Percentiles rank a stretch among this genome's conserved stretches.
Conservation (phyloP, 2,888 invertebrate genomes). For the Agonopterix arenella region DNA sequence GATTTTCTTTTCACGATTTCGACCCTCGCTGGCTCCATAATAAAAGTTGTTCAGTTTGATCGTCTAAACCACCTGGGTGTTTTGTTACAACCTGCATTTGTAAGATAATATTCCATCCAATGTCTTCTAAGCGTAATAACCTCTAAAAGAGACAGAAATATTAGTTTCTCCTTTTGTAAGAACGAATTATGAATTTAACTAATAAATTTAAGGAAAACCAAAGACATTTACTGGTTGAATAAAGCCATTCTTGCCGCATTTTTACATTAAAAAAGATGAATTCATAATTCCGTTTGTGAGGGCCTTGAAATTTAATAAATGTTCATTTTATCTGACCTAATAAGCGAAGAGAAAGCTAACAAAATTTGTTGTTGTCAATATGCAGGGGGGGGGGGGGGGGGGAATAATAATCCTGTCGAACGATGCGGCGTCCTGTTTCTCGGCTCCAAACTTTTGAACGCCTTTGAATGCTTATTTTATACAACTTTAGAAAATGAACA, state of each 20-base stretch:
- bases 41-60: no score
- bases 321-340: not conserved
- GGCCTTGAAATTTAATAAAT: not conserved
- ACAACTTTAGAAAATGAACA: not conserved
- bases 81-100: no score
- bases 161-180: conserved; percentile 24
- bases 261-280: not conserved
- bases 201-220: conserved; percentile 30
- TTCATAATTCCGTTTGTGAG: not conserved
- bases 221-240: conserved; percentile 20
- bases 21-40: no score
- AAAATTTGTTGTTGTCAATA: conserved; percentile 24
- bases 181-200: conserved; percentile 28
- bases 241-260: conserved; percentile 5
- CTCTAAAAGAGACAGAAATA: conserved; percentile 8
- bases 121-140: no score
- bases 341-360: not conserved
- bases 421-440: conserved; percentile 24
- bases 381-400: conserved; percentile 23
- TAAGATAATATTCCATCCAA: no score
- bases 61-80: no score
- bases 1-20: no score
- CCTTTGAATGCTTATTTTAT: not conserved
- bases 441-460: conserved; percentile 2
- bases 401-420: conserved; percentile 27